phyloP scores from a whole-genome alignment of 1,140 invertebrate genomes.

The Nasonia longicornis region DNA sequence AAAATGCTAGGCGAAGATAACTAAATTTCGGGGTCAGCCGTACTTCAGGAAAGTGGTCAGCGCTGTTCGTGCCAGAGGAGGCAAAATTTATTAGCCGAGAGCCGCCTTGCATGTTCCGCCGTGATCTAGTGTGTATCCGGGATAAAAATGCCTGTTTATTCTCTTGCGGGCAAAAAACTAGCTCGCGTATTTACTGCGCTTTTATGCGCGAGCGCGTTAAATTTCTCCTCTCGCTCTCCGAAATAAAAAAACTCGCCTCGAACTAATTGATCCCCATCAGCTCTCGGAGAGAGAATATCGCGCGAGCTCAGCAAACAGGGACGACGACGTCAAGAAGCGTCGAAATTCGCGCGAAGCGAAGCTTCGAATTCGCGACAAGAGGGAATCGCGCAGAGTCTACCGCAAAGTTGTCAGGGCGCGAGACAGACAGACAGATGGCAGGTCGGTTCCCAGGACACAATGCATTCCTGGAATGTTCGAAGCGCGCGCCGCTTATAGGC shows the following conservation, averaged over 20 bases:
- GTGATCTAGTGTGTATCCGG: background rate
- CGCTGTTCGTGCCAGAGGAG: background rate
- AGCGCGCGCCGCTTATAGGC: conserved; percentile 27
- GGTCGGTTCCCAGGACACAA: conserved; percentile 43
- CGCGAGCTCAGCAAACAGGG: background rate
- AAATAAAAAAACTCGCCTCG: too few species aligned
- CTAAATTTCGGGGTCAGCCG: conserved; percentile 3
- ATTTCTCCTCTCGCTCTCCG: too few species aligned
- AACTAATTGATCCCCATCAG: too few species aligned
- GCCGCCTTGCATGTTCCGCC: background rate
- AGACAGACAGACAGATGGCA: background rate
- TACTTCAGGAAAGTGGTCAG: background rate
- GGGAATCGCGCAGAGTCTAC: background rate
- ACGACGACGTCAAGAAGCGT: background rate
- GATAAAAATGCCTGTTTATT: background rate
- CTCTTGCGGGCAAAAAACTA: too few species aligned
- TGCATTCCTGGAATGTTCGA: conserved; percentile 44
- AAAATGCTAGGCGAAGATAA: background rate
- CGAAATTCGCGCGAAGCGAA: background rate
- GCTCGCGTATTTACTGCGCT: too few species aligned
- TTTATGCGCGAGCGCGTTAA: too few species aligned
- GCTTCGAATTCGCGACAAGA: background rate
- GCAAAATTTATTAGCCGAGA: background rate
- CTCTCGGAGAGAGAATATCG: background rate
- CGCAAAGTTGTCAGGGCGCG: background rate